Evolutionary conservation across 2,888 invertebrate genomes (phyloP).

Genomic region (Orchesella flavescens): DNA sequence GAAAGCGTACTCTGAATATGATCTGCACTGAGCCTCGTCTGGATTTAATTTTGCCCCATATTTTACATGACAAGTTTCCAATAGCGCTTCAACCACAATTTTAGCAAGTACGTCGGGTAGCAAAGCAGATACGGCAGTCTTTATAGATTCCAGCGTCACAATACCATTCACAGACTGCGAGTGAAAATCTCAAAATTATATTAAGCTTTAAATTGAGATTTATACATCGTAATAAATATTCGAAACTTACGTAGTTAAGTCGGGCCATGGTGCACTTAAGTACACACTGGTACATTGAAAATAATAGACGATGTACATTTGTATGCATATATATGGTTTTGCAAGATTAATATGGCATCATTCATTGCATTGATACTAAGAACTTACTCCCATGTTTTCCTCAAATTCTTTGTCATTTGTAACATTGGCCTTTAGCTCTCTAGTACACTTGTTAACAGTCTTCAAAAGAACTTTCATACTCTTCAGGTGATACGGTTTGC

Average conservation of each 20-base stretch:
- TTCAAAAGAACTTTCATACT: constrained; percentile 44
- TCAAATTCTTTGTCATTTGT: constrained; percentile 39
- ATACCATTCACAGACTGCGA: constrained; percentile 9
- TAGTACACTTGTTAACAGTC: constrained; percentile 43
- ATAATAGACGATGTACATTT: neutral
- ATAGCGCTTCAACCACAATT: neutral
- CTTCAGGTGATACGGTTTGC: constrained; percentile 35
- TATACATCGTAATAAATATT: constrained; percentile 27
- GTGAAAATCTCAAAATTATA: neutral
- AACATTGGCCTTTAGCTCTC: constrained; percentile 42
- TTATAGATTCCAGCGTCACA: constrained; percentile 27
- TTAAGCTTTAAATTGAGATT: neutral
- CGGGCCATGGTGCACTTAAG: constrained; percentile 61
- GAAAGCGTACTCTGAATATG: constrained; percentile 47
- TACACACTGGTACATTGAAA: constrained; percentile 50
- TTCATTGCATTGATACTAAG: neutral
- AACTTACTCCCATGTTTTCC: constrained; percentile 47
- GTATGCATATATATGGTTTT: neutral
- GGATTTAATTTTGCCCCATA: constrained; percentile 36
- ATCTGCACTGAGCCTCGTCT: constrained; percentile 21
- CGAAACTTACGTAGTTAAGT: constrained; percentile 8
- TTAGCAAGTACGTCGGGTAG: constrained; percentile 6
- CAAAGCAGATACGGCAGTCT: neutral
- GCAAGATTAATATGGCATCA: neutral
- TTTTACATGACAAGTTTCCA: constrained; percentile 26